A percentile compares a stretch with the other conserved stretches of the same genome.
These are phyloP conservation scores for Nephila pilipes DNA, from an alignment of 1,140 invertebrate genomes.

Conservation along the genomic window DNA sequence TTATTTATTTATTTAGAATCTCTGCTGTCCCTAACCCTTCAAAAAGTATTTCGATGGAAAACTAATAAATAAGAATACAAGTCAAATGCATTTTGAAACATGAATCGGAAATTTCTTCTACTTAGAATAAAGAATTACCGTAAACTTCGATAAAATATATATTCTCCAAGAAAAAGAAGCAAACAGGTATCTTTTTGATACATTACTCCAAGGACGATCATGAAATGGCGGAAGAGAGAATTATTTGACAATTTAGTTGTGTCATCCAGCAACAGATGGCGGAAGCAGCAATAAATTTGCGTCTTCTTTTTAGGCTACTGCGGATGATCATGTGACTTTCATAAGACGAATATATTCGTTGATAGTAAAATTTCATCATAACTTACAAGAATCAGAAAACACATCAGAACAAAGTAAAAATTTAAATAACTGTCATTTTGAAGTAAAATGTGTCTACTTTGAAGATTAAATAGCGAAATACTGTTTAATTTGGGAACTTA, in stretches of 20 bases:
- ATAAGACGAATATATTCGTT: not conserved
- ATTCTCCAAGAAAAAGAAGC: too few relatives aligned
- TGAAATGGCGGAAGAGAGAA: not conserved
- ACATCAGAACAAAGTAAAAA: not conserved
- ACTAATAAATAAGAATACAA: too few relatives aligned
- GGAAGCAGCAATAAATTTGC: conserved; percentile 70
- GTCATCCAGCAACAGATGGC: conserved; percentile 69
- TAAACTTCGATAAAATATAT: too few relatives aligned
- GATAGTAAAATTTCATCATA: not conserved
- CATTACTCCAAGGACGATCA: not conserved
- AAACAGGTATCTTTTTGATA: too few relatives aligned
- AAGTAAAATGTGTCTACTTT: not conserved
- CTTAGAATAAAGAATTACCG: too few relatives aligned
- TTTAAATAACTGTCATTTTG: not conserved
- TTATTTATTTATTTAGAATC: too few relatives aligned
- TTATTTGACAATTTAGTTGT: conserved; percentile 59
- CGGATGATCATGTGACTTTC: conserved; percentile 69
- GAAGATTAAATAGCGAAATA: not conserved
- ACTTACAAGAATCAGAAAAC: not conserved
- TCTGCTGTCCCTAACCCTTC: too few relatives aligned
- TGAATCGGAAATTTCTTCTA: too few relatives aligned
- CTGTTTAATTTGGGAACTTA: not conserved
- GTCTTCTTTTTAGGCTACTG: conserved; percentile 63
- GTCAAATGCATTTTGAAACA: too few relatives aligned
- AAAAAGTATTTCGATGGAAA: too few relatives aligned